Base-by-base conservation (phyloP, 2,888 invertebrate species). In the Xanthia icteritia region DNA sequence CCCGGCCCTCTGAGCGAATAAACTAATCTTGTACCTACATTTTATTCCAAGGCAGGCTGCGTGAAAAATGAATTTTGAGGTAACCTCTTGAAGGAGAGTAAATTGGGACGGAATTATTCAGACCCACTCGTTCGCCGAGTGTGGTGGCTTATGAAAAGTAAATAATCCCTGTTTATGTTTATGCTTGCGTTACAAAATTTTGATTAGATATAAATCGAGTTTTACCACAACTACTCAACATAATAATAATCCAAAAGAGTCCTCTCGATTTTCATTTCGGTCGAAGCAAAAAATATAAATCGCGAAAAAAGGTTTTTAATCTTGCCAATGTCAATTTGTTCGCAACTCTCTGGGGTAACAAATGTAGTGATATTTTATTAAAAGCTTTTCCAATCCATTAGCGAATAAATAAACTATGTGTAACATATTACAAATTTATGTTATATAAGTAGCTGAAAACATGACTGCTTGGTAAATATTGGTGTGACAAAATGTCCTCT, bases 61-160 rank as follows among this genome's bases (percentile, higher is more conserved):
- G 92, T 93, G 92, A 93, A 94, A 95, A 94, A 94, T 94, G 90
- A 93, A 95, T 93, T 95, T 93, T 88, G 90, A 92, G 91, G 90
- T 91, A 90, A 91, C 89, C 89, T 90, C 89, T 90, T 91, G 85
- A 86, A 90, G 89, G 89, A 74, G 72, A 77, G 79, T 73, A 85
- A 92, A 92, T 92, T 92, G 91, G 87, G 90, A 90, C 81, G 90
- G 91, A 92, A 93, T 93, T 93, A 94, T 94, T 93, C 90, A 90
- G 85, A 79, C 88, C 88, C 86, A 89, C 89, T 90, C 79, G 81
- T 83, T 86, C 60, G 48, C 74, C 60, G 60, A 82, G 82, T 77
- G 72, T 77, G 73, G 76, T 76, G 56, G 79, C 76, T 87, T 85
- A 80, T 77, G 79, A 89, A 89, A 89, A 79, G 76, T 87, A 81